These are phyloP conservation scores for Rhabdomys dilectus DNA, from an alignment of 2,113 vertebrate genomes.

Conservation along the genomic window DNA sequence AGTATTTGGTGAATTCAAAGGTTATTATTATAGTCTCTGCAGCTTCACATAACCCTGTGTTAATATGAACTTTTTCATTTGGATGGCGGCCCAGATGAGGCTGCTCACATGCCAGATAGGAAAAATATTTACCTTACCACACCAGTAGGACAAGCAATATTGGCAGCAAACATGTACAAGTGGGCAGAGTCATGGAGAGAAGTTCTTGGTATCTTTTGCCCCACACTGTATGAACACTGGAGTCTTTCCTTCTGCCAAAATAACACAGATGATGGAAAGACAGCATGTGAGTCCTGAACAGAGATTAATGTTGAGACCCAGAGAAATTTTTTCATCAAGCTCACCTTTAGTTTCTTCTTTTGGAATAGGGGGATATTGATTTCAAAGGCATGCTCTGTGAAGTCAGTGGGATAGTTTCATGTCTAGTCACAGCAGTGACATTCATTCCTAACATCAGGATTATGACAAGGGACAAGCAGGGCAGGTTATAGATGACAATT, in stretches of 20 bases:
- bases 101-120: not conserved
- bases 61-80: constrained; percentile 53
- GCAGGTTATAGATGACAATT: not conserved
- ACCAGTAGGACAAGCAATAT: not conserved
- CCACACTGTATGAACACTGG: not conserved
- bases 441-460: not conserved
- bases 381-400: not conserved
- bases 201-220: not conserved
- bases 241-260: not conserved
- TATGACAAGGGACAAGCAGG: not conserved
- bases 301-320: not conserved
- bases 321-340: not conserved
- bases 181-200: not conserved
- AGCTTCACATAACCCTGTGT: not conserved
- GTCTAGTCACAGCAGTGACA: not conserved
- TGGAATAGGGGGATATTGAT: not conserved
- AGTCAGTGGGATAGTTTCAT: not conserved
- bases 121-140: constrained; percentile 33
- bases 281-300: not conserved
- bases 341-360: not conserved
- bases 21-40: constrained; percentile 5
- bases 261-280: constrained; percentile 9
- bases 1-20: constrained; percentile 9
- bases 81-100: not conserved
- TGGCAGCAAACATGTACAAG: not conserved